Percentiles rank a stretch among this genome's conserved stretches.
Conservation (phyloP, 2,888 invertebrate genomes). For the Caenorhabditis sinica region DNA sequence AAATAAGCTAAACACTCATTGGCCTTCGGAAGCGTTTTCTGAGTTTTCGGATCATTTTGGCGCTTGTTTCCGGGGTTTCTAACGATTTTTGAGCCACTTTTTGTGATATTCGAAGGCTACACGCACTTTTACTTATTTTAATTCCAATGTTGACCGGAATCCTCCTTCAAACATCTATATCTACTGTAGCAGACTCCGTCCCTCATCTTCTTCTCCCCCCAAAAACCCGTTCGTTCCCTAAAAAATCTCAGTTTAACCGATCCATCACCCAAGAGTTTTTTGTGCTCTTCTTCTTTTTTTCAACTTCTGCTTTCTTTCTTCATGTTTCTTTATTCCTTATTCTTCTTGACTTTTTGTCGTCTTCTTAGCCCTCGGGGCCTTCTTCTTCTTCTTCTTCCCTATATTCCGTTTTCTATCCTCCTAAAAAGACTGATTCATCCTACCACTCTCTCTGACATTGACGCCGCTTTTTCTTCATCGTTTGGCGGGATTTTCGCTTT, state of each 20-base stretch:
- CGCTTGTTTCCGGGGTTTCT: too few species aligned
- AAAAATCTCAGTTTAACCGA: slow-evolving; percentile 7
- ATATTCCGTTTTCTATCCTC: background rate
- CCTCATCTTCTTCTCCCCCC: too few species aligned
- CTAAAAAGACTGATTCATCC: slow-evolving; percentile 5
- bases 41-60: too few species aligned
- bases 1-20: too few species aligned
- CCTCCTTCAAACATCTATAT: too few species aligned
- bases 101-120: too few species aligned
- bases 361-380: background rate
- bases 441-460: background rate
- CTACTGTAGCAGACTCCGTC: too few species aligned
- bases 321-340: background rate
- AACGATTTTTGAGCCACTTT: too few species aligned
- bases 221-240: slow-evolving; percentile 1
- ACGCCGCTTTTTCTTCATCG: slow-evolving; percentile 2
- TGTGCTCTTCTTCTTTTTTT: slow-evolving; percentile 16
- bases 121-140: too few species aligned
- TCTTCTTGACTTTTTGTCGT: slow-evolving; percentile 3
- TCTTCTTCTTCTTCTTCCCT: slow-evolving; percentile 2
- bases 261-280: slow-evolving; percentile 40
- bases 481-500: slow-evolving; percentile 8
- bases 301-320: background rate
- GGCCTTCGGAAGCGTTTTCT: too few species aligned
- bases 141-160: too few species aligned